These are phyloP conservation scores for Gymnogyps californianus DNA, from an alignment of 2,113 vertebrate species.

Conservation along the genomic window DNA sequence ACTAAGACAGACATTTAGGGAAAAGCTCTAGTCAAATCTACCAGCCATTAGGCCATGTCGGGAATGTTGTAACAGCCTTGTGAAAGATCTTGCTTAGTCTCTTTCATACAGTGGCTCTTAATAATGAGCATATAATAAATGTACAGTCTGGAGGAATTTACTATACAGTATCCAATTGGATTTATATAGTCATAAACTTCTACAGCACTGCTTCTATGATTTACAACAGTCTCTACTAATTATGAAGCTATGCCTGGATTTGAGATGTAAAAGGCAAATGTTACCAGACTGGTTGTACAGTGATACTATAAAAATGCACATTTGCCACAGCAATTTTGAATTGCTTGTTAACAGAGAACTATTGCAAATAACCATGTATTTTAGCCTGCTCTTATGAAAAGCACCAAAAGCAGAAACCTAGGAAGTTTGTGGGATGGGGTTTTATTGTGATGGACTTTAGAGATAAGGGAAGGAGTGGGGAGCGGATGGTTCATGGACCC, in stretches of 20 bases:
- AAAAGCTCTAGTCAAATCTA: constrained; percentile 9
- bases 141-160: constrained; percentile 67
- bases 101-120: constrained; percentile 56
- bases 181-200: constrained; percentile 73
- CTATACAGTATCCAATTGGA: constrained; percentile 61
- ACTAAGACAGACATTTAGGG: constrained; percentile 30
- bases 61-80: constrained; percentile 21
- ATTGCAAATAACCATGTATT: neutral
- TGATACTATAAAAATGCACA: neutral
- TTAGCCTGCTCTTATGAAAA: neutral
- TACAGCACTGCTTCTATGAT: constrained; percentile 64
- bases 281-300: constrained; percentile 22
- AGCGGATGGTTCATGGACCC: neutral
- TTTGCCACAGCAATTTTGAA: neutral
- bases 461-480: neutral
- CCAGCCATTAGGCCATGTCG: constrained; percentile 58
- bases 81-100: constrained; percentile 48
- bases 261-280: constrained; percentile 26
- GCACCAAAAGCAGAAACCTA: neutral
- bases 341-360: constrained; percentile 12
- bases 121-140: constrained; percentile 68
- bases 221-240: constrained; percentile 61
- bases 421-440: neutral
- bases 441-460: neutral
- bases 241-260: constrained; percentile 44